phyloP scores from a whole-genome alignment of 1,140 invertebrate genomes.

The Heliconius hermathena region DNA sequence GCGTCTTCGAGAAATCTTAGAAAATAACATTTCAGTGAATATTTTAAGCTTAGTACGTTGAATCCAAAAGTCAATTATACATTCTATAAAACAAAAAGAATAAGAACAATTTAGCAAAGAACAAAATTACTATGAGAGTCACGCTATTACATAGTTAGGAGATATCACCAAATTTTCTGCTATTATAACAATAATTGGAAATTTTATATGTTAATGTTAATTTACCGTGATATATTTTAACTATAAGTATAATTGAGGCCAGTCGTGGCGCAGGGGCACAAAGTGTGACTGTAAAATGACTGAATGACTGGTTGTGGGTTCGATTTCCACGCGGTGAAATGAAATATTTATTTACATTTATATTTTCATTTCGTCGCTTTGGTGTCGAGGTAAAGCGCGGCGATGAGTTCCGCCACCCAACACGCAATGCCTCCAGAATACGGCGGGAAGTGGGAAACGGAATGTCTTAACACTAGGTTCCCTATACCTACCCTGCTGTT shows the following conservation, averaged over 20 bases:
- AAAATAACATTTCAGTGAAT: neutral
- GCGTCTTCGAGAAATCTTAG: neutral
- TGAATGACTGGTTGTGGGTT: no score
- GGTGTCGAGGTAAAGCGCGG: no score
- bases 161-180: neutral
- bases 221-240: neutral
- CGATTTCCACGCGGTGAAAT: no score
- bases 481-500: no score
- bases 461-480: no score
- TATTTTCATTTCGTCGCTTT: no score
- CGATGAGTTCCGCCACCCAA: no score
- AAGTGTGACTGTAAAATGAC: no score
- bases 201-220: neutral
- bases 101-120: neutral
- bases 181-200: neutral
- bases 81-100: neutral
- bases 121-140: neutral
- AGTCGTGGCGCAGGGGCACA: no score
- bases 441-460: no score
- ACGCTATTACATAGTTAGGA: neutral
- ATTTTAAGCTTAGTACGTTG: neutral
- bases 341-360: no score
- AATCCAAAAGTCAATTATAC: neutral
- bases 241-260: neutral
- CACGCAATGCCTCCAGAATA: no score